Evolutionary conservation across 2,113 vertebrate species (phyloP).

Genomic region (Zingel zingel): DNA sequence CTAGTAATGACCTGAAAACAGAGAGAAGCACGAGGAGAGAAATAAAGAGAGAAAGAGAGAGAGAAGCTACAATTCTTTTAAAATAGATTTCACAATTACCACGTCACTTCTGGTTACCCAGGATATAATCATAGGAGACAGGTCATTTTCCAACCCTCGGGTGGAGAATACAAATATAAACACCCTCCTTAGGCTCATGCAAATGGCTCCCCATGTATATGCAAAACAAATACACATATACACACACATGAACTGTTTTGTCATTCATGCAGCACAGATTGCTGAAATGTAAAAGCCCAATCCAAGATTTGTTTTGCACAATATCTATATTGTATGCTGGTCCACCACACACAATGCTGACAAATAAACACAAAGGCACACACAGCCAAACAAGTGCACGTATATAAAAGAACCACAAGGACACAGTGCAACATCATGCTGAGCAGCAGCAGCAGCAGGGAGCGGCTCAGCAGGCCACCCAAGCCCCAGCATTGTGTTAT

Average conservation of each 20-base stretch:
- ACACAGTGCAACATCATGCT: constrained; percentile 36
- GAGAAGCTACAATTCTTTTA: constrained; percentile 82
- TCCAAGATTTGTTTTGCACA: not conserved
- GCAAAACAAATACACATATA: constrained; percentile 12
- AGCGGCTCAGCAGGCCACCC: constrained; percentile 40
- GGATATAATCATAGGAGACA: constrained; percentile 83
- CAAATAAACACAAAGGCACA: constrained; percentile 19
- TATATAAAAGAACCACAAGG: constrained; percentile 54
- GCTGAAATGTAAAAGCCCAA: not conserved
- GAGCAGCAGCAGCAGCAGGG: constrained; percentile 62
- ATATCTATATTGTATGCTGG: not conserved
- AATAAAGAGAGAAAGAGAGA: constrained; percentile 20
- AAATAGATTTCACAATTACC: constrained; percentile 86
- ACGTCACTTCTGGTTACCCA: constrained; percentile 83
- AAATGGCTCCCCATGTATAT: constrained; percentile 46
- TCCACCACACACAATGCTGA: not conserved
- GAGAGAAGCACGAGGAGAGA: constrained; percentile 14
- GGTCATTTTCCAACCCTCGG: constrained; percentile 79
- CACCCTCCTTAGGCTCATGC: constrained; percentile 53
- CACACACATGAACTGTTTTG: not conserved
- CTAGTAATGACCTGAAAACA: constrained; percentile 54
- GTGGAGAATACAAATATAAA: constrained; percentile 76
- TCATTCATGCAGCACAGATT: not conserved
- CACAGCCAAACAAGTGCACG: constrained; percentile 23
- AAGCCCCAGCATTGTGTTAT: constrained; percentile 32